Base-by-base conservation (phyloP, 2,113 vertebrate species). In the Grus americana region DNA sequence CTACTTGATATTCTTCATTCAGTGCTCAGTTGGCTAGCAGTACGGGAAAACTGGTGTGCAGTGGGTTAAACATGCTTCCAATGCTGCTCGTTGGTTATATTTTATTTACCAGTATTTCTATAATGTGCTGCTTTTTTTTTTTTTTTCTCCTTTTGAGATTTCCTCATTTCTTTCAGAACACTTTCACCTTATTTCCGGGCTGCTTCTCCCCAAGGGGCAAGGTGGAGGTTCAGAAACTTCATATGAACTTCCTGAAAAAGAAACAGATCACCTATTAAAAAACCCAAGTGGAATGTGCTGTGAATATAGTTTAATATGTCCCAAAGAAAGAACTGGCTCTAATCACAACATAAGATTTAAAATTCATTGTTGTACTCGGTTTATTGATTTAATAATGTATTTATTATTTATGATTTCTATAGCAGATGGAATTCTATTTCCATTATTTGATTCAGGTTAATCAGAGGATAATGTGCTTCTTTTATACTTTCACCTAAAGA, bases 211-310 rank as follows among this genome's bases (percentile, higher is more conserved):
- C 42, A 68, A 2, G 81, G 92, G 23, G n/a, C 34, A 49, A 93
- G 86, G 75, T 90, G 79, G 79, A 96, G 89, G 81, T 88, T 96
- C 57, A 74, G 92, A 96, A 97, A 95, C 94, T 97, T 97, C 90
- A 46, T 50, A 49, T 88, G 94, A 96, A 97, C 93, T 96, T 97
- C 95, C 96, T 96, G 92, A 96, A 97, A 97, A 90, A 90, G 96
- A 97, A 97, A 92, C 95, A 97, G 95, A 96, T 95, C 93, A 94
- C 97, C 93, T 88, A 93, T 92, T 92, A 78, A 94, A 95, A 83
- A 94, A 72, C 52, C 15, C 79, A 92, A 82, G 71, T 82, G 92
- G 86, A 96, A 95, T 89, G 84, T 92, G 62, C 89, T 95, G 84
- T 62, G 88, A 96, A 87, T 91, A 63, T 34, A 81, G 61, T 93